A percentile compares a stretch with the other conserved stretches of the same genome.
These are phyloP conservation scores for Temnothorax unifasciatus DNA, from an alignment of 2,888 invertebrate species.

Conservation along the genomic window DNA sequence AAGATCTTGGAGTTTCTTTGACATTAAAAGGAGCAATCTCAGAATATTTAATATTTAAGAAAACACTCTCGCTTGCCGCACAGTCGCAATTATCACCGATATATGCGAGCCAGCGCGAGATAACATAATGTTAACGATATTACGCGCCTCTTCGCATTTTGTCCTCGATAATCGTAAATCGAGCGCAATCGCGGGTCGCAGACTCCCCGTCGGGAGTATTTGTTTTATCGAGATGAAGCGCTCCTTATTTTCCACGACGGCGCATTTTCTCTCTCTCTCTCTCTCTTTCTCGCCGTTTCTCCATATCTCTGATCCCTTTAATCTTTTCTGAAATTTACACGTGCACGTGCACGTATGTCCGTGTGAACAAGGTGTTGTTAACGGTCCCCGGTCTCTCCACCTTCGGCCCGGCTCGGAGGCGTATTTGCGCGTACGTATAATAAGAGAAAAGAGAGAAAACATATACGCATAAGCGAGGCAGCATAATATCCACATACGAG, in stretches of 20 bases:
- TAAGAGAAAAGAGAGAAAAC: conserved; percentile 65
- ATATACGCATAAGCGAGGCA: conserved; percentile 47
- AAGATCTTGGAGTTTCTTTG: neutral
- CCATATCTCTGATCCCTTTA: conserved; percentile 41
- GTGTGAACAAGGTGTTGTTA: conserved; percentile 75
- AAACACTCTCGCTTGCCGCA: neutral
- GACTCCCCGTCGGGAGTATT: neutral
- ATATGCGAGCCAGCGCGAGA: conserved; percentile 9
- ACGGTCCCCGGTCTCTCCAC: conserved; percentile 70
- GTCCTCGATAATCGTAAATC: conserved; percentile 29
- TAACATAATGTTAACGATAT: conserved; percentile 17
- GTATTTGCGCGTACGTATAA: conserved; percentile 58
- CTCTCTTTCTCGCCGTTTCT: neutral
- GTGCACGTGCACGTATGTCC: conserved; percentile 61
- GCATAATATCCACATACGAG: conserved; percentile 55
- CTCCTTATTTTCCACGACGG: neutral
- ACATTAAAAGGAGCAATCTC: neutral
- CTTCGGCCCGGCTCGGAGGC: conserved; percentile 61
- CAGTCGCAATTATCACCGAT: neutral
- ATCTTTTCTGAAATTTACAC: conserved; percentile 66
- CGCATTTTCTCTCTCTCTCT: neutral
- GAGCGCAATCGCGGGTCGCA: neutral
- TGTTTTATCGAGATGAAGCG: conserved; percentile 26
- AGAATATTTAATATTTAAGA: neutral
- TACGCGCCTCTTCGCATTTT: conserved; percentile 27